Base-by-base conservation (phyloP, 2,888 invertebrate genomes). In the Aricia artaxerxes region DNA sequence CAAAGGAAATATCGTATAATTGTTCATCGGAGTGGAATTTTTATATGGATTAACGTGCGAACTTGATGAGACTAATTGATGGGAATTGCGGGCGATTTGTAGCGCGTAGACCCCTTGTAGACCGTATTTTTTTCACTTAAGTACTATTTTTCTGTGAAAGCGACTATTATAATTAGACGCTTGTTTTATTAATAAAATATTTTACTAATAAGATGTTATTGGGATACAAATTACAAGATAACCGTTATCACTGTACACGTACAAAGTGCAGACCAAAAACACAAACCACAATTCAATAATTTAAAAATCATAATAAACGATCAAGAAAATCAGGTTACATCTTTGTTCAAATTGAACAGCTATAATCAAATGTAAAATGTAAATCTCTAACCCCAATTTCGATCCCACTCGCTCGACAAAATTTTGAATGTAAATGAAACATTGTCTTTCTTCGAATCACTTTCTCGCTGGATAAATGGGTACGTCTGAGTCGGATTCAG, bases 341-440 rank as follows among this genome's bases (percentile, higher is more conserved):
- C 69, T 69, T 69, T 69, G 69, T 69, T 69, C 69, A 31, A 64
- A 31, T 69, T 69, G 11, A 38, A 69, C 13, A 69, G 13, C 69
- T 11, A 69, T 69, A 69, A 69, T 69, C 31, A 69, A 69, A 69
- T 69, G 64, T 69, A 69, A 69, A 69, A 69, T 69, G 69, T 69
- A 69, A 35, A 69, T 69, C 35, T 69, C 5, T 69, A 69, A 49
- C 75, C 75, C 75, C 44, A 31, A 75, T 75, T 75, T 75, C 13
- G 49, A 75, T 75, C 16, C 38, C 57, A 57, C 76, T 35, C 57
- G 53, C 53, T 76, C 35, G 53, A 76, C 76, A 57, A 75, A 16
- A 24, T 49, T 44, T 53, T 76, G 57, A 57, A 76, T 57, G 35
- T 76, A 76, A 76, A 76, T 76, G 76, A 76, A 76, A 76, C 57